phyloP scores from a whole-genome alignment of 2,888 invertebrate species.

The Eupsilia transversa region DNA sequence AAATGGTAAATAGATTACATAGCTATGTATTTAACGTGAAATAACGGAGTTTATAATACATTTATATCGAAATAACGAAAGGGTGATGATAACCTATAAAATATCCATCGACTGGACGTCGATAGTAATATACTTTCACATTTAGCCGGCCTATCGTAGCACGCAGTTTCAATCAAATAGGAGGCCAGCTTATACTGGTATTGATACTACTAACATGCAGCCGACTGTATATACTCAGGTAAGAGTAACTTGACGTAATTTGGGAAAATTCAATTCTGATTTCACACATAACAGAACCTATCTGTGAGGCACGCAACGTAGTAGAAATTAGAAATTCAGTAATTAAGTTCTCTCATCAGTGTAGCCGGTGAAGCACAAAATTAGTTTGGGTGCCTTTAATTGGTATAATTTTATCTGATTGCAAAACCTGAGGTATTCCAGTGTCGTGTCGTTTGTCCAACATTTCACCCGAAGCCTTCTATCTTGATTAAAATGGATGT shows the following conservation, averaged over 20 bases:
- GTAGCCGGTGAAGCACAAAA: constrained; percentile 48
- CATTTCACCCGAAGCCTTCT: constrained; percentile 23
- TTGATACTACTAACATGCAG: background rate
- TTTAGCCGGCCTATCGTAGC: background rate
- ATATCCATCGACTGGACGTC: background rate
- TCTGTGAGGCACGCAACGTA: constrained; percentile 32
- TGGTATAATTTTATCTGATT: constrained; percentile 60
- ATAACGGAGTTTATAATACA: too few relatives aligned
- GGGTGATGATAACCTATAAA: too few relatives aligned
- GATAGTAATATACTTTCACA: background rate
- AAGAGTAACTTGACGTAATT: constrained; percentile 16
- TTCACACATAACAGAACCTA: constrained; percentile 11
- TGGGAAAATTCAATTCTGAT: constrained; percentile 48
- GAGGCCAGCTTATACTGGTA: background rate
- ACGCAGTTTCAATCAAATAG: background rate
- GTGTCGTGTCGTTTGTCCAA: constrained; percentile 34
- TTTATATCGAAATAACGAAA: too few relatives aligned
- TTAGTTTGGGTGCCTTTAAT: constrained; percentile 60
- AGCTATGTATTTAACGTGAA: too few relatives aligned
- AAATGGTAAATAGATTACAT: too few relatives aligned
- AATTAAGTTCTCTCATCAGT: constrained; percentile 67
- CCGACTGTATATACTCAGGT: background rate
- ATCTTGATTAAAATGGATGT: constrained; percentile 47
- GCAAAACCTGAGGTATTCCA: constrained; percentile 43
- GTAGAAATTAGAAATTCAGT: constrained; percentile 62